These are phyloP conservation scores for Huso huso DNA, from an alignment of 2,797 vertebrate genomes.

Conservation along the genomic window DNA sequence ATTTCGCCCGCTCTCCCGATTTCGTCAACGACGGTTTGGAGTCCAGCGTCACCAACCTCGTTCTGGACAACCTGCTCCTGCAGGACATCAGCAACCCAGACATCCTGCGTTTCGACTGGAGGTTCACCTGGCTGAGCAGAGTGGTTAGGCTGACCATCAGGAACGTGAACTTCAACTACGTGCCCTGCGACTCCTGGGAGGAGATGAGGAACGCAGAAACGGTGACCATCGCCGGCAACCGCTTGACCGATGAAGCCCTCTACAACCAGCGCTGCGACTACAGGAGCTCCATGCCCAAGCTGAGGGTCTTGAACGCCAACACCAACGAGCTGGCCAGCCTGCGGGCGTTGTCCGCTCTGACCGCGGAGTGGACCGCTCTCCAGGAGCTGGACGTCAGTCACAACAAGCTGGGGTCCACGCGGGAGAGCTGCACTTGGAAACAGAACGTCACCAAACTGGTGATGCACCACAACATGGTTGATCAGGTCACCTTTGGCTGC, in stretches of 20 bases:
- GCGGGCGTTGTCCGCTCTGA: conserved; percentile 46
- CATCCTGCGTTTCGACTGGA: conserved; percentile 73
- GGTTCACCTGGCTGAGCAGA: conserved; percentile 72
- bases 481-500: conserved; percentile 47
- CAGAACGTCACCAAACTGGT: conserved; percentile 52
- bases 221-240: conserved; percentile 62
- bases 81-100: conserved; percentile 80
- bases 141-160: conserved; percentile 53
- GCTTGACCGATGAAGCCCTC: conserved; percentile 42
- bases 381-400: conserved; percentile 55
- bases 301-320: conserved; percentile 52
- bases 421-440: conserved; percentile 53
- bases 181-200: conserved; percentile 70
- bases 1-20: conserved; percentile 69
- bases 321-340: conserved; percentile 58
- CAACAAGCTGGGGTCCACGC: conserved; percentile 51
- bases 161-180: conserved; percentile 68
- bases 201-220: conserved; percentile 51
- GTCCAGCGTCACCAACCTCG: conserved; percentile 46
- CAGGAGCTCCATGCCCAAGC: conserved; percentile 38
- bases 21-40: conserved; percentile 32
- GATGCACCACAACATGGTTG: conserved; percentile 56
- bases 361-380: conserved; percentile 48
- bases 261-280: conserved; percentile 64
- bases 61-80: conserved; percentile 55